Conservation (phyloP, 2,113 vertebrate genomes). For the Pitta sordida region DNA sequence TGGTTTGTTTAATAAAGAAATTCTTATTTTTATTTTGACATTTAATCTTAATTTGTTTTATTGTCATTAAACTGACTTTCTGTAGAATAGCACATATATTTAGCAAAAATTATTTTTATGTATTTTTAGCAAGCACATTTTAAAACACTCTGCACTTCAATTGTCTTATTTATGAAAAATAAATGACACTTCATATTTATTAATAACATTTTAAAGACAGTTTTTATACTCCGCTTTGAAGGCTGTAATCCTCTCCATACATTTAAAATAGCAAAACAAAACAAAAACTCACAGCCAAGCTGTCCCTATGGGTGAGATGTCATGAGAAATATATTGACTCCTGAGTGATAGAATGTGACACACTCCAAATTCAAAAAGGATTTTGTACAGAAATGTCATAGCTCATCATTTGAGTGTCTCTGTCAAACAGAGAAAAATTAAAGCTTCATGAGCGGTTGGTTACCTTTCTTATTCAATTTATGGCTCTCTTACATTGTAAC, state of each 20-base stretch:
- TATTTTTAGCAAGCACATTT: not conserved
- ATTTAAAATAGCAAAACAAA: constrained; percentile 1
- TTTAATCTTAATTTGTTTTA: not conserved
- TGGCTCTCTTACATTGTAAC: not conserved
- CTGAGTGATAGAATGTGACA: constrained; percentile 26
- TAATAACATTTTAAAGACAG: not conserved
- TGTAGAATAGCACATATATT: not conserved
- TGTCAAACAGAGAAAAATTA: not conserved
- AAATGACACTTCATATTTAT: not conserved
- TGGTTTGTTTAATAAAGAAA: not conserved
- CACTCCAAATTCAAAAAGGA: not conserved
- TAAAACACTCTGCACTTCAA: not conserved
- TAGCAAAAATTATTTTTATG: not conserved
- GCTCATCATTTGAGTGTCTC: not conserved
- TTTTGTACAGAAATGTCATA: not conserved
- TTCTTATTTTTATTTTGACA: not conserved
- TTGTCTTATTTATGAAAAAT: not conserved
- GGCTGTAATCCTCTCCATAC: not conserved
- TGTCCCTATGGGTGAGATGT: constrained; percentile 19
- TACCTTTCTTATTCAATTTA: not conserved
- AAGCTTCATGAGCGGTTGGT: not conserved
- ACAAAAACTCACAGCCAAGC: not conserved
- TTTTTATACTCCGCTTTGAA: not conserved
- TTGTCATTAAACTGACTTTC: not conserved
- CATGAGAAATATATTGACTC: constrained; percentile 3